Conservation (phyloP, 2,113 vertebrate genomes). For the human region GRCh38 chr5:10246501-10247000, state of each 20-base stretch:
- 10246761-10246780: not conserved
- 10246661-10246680: not conserved
- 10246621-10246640: not conserved
- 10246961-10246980: not conserved
- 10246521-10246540: not conserved
- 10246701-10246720: not conserved
- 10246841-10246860: not conserved
- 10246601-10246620: not conserved
- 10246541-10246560: not conserved
- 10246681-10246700: not conserved
- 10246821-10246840: not conserved
- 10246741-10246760: not conserved
- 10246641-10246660: not conserved
- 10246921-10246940: not conserved
- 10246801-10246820: not conserved
- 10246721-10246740: not conserved
- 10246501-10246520: not conserved
- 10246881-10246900: not conserved
- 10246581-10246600: not conserved
- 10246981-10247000: not conserved
- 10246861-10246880: accelerated
- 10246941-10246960: not conserved
- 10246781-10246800: not conserved
- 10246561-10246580: not conserved
- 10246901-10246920: not conserved